Evolutionary conservation across 2,888 invertebrate genomes (phyloP), one percentile per base, ranked within the genome.

Genomic region (Synanthedon andrenaeformis): DNA sequence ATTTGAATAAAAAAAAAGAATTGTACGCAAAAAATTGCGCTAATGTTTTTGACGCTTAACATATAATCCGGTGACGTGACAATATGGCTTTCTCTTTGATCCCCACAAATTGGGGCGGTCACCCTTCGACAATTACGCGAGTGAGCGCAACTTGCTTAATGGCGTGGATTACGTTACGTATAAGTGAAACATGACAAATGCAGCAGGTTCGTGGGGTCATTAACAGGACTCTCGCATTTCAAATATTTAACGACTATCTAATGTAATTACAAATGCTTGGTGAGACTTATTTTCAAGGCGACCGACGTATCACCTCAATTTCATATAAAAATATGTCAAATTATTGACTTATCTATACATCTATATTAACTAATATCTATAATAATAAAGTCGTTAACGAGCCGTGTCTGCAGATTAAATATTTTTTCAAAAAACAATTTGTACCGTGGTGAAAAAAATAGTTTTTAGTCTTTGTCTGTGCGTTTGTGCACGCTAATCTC

Each of bases 71-170:
- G 57, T 58, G 59, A 59, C 58, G 63, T 66, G 72, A 76, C 79
- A 76, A 79, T 73, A 75, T 70, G 72, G 67, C 74, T 63, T 63
- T 62, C 63, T 56, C 58, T 60, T 59, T 63, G 71, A 68, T 73
- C 78, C 78, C 76, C 72, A 72, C 73, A 75, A 76, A 80, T 80
- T 79, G 79, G 78, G 82, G 79, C 70, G 71, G 69, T 70, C 80
- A 81, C 84, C 83, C 85, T 76, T 66, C 76, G 71, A 76, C 81
- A 80, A 82, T 82, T 80, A 79, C 69, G 67, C 67, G 67, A 67
- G 65, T 69, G 69, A 70, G 71, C 73, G 70, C 72, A 70, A 76
- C 72, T 71, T 63, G 74, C 65, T 72, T 84, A 84, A 84, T 84
- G 81, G 77, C 61, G 60, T 66, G 79, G 81, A 84, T 84, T 80